Base-by-base conservation (phyloP, 2,113 vertebrate species). In the Caloenas nicobarica region DNA sequence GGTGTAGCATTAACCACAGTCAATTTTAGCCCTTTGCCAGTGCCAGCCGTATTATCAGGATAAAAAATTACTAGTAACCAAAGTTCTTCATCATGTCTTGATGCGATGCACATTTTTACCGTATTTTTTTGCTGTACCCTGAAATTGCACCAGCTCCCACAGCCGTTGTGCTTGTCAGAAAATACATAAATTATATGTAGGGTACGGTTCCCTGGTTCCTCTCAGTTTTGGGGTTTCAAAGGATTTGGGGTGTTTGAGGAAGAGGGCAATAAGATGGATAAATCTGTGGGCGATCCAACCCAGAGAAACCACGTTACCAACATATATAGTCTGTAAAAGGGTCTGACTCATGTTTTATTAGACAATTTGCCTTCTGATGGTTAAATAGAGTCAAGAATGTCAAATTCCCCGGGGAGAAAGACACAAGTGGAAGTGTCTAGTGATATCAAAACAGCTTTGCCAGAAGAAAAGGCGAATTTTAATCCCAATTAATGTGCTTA, bases 131-230 rank as follows among this genome's bases (percentile, higher is more conserved):
- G 38, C 33, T 79, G 34, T 10, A 34, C 9, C 57, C 76, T 79
- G 34, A 48, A 62, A 42, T 25, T 1, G 19, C 4, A 5, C 23
- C 62, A 11, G 17, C n/a, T 81, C 48, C 44, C 23, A 58, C 46
- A 62, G 4, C 7, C 11, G 2, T 7, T 4, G 4, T 18, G 40
- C 48, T 80, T 44, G 31, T 33, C 26, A 48, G n/a, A 71, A 65
- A 65, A 65, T 5, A 21, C 3, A 0, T 3, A 21, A n/a, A 31
- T 36, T 60, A 25, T 8, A 31, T 4, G 3, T 8, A 31, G 0
- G 1, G 38, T 34, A 28, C 22, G 42, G 36, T 36, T 36, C 60
- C 64, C 38, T 24, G 12, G 53, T 7, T 72, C 54, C 70, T 70
- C 34, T 24, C 13, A 53, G 56, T 21, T 8, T 3, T 28, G 13